A percentile compares a stretch with the other conserved stretches of the same genome.
Evolutionary conservation across 2,888 invertebrate genomes (phyloP).

Genomic region (Iphiclides podalirius): DNA sequence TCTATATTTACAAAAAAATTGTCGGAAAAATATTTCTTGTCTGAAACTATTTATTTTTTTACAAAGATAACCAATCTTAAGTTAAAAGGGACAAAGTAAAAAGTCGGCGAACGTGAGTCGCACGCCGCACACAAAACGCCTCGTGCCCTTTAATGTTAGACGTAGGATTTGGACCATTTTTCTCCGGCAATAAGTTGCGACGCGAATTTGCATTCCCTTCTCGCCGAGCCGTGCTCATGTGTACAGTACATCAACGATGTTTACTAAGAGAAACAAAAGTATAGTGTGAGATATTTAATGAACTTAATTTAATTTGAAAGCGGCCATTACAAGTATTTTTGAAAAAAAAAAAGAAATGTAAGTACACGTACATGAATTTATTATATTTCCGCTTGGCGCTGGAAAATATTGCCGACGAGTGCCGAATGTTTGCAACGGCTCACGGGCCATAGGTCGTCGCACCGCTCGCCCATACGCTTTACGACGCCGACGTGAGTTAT

Average conservation of each 20-base stretch:
- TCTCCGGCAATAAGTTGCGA: neutral
- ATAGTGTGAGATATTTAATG: too few relatives aligned
- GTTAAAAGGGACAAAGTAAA: neutral
- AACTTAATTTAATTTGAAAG: too few relatives aligned
- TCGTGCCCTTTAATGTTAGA: neutral
- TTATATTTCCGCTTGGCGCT: neutral
- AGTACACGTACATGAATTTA: neutral
- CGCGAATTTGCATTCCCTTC: neutral
- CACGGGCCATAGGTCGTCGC: neutral
- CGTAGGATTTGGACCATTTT: neutral
- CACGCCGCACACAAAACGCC: neutral
- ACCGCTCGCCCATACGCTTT: constrained; percentile 2
- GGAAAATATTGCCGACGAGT: neutral
- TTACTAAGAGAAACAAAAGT: too few relatives aligned
- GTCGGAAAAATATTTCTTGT: too few relatives aligned
- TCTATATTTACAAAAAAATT: too few relatives aligned
- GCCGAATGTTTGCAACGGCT: too few relatives aligned
- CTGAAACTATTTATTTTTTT: too few relatives aligned
- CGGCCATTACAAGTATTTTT: too few relatives aligned
- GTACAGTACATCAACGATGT: too few relatives aligned
- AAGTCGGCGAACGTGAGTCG: neutral
- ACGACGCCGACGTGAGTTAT: constrained; percentile 29
- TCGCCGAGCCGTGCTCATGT: neutral
- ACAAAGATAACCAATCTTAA: too few relatives aligned
- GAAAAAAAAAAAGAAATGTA: too few relatives aligned